Percentiles rank a stretch among this genome's conserved stretches.
These are phyloP conservation scores for Piaya cayana DNA, from an alignment of 2,113 vertebrate genomes.

Conservation along the genomic window DNA sequence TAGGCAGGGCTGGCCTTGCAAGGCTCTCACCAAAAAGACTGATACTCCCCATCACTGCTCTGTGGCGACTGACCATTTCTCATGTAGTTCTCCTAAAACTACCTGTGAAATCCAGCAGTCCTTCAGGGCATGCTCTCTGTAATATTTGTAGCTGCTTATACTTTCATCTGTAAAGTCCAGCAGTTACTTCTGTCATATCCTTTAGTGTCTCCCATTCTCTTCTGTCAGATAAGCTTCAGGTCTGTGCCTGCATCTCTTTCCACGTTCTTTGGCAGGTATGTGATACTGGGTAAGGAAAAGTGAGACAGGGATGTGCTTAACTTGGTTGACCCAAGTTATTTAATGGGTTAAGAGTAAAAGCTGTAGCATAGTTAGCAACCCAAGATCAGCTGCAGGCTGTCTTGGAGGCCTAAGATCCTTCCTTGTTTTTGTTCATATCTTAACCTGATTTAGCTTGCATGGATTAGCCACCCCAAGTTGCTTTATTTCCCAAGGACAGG, in stretches of 20 bases:
- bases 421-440: background rate
- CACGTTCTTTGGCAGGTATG: background rate
- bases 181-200: background rate
- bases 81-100: background rate
- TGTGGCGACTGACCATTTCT: background rate
- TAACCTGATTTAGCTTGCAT: background rate
- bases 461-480: background rate
- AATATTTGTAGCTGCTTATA: background rate
- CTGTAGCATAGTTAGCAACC: background rate
- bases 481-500: background rate
- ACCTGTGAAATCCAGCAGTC: background rate
- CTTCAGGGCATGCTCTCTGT: accelerated
- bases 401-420: background rate
- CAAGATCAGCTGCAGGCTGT: background rate
- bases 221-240: background rate
- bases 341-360: background rate
- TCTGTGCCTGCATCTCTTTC: background rate
- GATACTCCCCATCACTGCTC: background rate
- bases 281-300: background rate
- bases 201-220: accelerated
- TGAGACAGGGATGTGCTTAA: background rate
- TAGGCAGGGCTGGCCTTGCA: background rate
- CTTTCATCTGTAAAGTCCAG: background rate
- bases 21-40: background rate
- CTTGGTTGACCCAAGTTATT: background rate